Percentiles rank a stretch among this genome's conserved stretches.
Evolutionary conservation across 2,888 invertebrate species (phyloP).

Genomic region (Mesorhabditis belari): DNA sequence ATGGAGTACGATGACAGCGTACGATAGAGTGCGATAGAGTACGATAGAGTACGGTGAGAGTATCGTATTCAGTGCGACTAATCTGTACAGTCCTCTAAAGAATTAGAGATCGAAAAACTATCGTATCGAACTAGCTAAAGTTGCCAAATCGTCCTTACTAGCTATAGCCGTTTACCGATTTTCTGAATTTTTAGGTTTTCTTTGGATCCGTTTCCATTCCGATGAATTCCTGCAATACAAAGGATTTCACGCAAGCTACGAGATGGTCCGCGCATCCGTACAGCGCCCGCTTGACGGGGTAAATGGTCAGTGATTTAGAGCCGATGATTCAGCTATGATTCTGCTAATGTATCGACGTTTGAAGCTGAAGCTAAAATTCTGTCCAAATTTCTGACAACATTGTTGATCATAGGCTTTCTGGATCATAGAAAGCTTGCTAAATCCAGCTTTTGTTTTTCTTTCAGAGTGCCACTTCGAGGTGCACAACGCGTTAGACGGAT

Average conservation of each 20-base stretch:
- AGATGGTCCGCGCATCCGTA: slow-evolving; percentile 24
- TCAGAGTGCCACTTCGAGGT: slow-evolving; percentile 39
- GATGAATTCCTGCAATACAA: slow-evolving; percentile 55
- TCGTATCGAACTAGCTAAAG: too few species aligned
- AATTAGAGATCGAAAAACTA: too few species aligned
- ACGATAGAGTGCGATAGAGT: too few species aligned
- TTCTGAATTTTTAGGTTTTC: slow-evolving; percentile 20
- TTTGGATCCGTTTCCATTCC: slow-evolving; percentile 57
- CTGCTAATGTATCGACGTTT: not conserved
- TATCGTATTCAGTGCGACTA: too few species aligned
- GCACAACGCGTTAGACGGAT: slow-evolving; percentile 31
- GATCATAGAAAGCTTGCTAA: not conserved
- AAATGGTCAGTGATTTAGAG: not conserved
- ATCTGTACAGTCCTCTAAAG: too few species aligned
- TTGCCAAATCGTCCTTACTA: too few species aligned
- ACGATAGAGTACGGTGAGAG: too few species aligned
- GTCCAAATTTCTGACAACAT: not conserved
- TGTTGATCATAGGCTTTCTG: not conserved
- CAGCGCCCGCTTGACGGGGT: not conserved
- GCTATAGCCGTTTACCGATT: not conserved
- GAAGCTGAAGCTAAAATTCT: not conserved
- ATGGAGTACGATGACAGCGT: too few species aligned
- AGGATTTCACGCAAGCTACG: slow-evolving; percentile 55
- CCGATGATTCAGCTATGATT: not conserved
- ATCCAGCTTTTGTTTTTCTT: slow-evolving; percentile 3